These are phyloP conservation scores for Chascanopsetta lugubris DNA, from an alignment of 2,113 vertebrate genomes.

Conservation along the genomic window DNA sequence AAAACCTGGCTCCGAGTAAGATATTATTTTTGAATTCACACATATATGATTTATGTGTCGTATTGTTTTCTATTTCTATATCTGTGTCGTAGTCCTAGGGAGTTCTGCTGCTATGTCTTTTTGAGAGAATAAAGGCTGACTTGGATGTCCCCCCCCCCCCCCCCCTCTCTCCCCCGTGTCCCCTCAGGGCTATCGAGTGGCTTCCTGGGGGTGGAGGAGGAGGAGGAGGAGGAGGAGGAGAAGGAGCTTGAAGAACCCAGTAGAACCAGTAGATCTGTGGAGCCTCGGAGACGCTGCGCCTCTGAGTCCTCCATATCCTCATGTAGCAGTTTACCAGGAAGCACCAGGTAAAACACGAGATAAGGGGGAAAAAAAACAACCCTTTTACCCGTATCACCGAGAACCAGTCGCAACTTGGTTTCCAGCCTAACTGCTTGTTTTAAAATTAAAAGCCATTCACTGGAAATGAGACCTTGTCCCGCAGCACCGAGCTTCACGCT, in stretches of 20 bases:
- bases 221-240: slow-evolving; percentile 82
- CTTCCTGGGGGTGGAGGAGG: slow-evolving; percentile 85
- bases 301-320: slow-evolving; percentile 97
- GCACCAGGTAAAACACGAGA: slow-evolving; percentile 82
- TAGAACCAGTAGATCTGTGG: slow-evolving; percentile 79
- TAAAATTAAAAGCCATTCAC: too few relatives aligned
- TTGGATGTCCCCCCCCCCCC: too few relatives aligned
- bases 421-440: too few relatives aligned
- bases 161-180: not conserved
- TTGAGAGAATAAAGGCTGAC: too few relatives aligned
- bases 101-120: too few relatives aligned
- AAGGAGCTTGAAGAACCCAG: slow-evolving; percentile 71
- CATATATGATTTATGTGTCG: too few relatives aligned
- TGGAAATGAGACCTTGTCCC: not conserved
- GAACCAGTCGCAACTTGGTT: slow-evolving; percentile 11
- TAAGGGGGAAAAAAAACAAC: too few relatives aligned
- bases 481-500: not conserved
- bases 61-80: too few relatives aligned
- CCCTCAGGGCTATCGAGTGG: slow-evolving; percentile 88
- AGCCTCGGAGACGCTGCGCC: slow-evolving; percentile 91
- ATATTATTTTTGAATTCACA: too few relatives aligned
- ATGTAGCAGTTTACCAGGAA: slow-evolving; percentile 90
- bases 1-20: too few relatives aligned
- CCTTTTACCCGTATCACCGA: not conserved
- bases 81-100: too few relatives aligned